Base-by-base conservation (phyloP, 2,888 invertebrate genomes). In the Galeopsomyia nigrocyanea region DNA sequence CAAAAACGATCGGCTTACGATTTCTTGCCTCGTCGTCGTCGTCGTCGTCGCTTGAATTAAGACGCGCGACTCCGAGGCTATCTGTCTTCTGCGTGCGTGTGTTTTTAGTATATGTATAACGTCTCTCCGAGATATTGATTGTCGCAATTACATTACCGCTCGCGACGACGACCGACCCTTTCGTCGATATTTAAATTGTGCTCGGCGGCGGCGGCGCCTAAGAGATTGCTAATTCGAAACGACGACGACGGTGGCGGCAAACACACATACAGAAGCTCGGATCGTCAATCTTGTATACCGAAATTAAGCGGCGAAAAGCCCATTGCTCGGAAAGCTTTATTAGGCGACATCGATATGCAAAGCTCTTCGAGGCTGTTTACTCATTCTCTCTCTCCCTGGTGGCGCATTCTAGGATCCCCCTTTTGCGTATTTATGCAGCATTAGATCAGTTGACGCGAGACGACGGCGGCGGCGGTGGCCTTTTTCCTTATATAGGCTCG, bases 21-120 rank as follows among this genome's bases (percentile, higher is more conserved):
- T 78, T 79, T 80, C 79, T 80, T 79, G 79, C 76, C 72, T 74
- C 76, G 71, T 75, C 78, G 79, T 79, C 80, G 77, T 77, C 31
- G 55, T 19, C 19, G 14, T 2, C 22, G 49, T 51, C 50, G 2
- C n/a, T 60, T 65, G 74, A 74, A 74, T 74, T 71, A 71, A 74
- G 74, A 74, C 65, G 65, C 69, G 51, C 46, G 19, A 39, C 10
- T 3, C 5, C 13, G 39, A 13, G 58, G 58, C 17, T 58, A 16
- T 16, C 31, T n/a, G n/a, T 58, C 16, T 26, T n/a, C n/a, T 31
- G 50, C 17, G 14, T n/a, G 53, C 17, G 46, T 26, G 14, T 65
- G 69, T 70, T 74, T 68, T 71, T 68, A 64, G 21, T 46, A 61
- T n/a, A n/a, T n/a, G 26, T 26, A 26, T 26, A 5, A 26, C 26